Base-by-base conservation (phyloP, 2,888 invertebrate genomes). In the Mesoligia furuncula region DNA sequence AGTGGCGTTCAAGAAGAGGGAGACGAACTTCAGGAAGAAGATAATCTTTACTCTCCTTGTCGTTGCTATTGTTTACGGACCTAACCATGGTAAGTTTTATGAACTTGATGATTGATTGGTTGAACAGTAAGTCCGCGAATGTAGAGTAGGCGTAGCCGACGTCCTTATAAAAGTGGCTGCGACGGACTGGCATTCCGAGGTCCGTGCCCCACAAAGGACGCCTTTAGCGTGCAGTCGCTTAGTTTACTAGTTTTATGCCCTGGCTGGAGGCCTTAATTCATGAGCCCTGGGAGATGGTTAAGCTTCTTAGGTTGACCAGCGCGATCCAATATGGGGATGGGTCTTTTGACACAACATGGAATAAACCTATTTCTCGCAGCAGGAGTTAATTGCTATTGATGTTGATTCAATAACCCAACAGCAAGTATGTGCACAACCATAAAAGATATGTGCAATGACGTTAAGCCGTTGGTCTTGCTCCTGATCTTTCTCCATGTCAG, bases 1-100 rank as follows among this genome's bases (percentile, higher is more conserved):
- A 71, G 96, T 97, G 0, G 97, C 97, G 1, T 93, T 97, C 72
- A 97, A 95, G 85, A 95, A 96, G 81, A 92, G 97, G 48, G 93
- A 95, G n/a, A 91, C 91, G 0, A 94, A 95, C 79, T 87, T 90
- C 17, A 94, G 96, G 51, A 91, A 89, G 75, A 96, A 97, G 84
- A 95, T 97, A 45, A 92, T 96, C 59, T 83, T 96, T 42, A 96
- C 97, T 1, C 93, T 97, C 71, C 81, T 96, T 42, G 92, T 96
- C 2, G 97, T 97, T 7, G 94, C 95, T 45, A 94, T 97, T 1
- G 92, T 97, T 7, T 96, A 97, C 84, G 97, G 97, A 54, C 97
- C 97, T 0, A 94, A 94, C 85, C 96, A 97, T 87, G 97, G 97
- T 97, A 90, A 93, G 93, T 86, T 15, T 2, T n/a, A 45, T 45